These are phyloP conservation scores for Heterodera schachtii DNA, from an alignment of 1,140 invertebrate species.

Conservation along the genomic window DNA sequence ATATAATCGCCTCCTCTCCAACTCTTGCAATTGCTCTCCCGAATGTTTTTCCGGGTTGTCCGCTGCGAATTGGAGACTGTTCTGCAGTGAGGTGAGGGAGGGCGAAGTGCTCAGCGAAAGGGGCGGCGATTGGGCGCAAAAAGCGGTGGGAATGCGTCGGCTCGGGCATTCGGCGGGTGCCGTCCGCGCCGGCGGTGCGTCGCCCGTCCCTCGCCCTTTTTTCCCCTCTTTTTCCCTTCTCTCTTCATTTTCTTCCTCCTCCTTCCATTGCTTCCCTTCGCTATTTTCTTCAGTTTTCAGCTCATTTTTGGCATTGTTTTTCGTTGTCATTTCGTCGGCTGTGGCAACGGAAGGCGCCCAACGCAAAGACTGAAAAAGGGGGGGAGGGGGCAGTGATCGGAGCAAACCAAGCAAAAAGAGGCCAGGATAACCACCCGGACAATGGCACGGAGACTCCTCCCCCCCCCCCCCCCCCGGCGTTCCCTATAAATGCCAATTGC, in stretches of 20 bases:
- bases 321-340: neutral
- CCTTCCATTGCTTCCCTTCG: neutral
- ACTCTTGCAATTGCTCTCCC: conserved; percentile 18
- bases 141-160: neutral
- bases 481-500: no score
- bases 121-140: conserved; percentile 1
- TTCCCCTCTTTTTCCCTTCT: neutral
- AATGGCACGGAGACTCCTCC: no score
- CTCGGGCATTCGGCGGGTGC: neutral
- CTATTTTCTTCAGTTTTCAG: neutral
- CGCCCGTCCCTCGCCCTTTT: no score
- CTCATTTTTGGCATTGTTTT: neutral
- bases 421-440: no score
- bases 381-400: no score
- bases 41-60: conserved; percentile 32
- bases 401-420: no score
- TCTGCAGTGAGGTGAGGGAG: conserved; percentile 25
- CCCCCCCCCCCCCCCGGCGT: no score
- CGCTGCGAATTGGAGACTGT: conserved; percentile 27
- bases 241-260: neutral
- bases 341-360: neutral
- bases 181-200: no score
- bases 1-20: conserved; percentile 13
- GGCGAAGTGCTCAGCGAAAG: conserved; percentile 24
- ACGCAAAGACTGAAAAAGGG: neutral